These are phyloP conservation scores for Macaca fascicularis DNA, from an alignment of 2,113 vertebrate species.

Conservation along the genomic window DNA sequence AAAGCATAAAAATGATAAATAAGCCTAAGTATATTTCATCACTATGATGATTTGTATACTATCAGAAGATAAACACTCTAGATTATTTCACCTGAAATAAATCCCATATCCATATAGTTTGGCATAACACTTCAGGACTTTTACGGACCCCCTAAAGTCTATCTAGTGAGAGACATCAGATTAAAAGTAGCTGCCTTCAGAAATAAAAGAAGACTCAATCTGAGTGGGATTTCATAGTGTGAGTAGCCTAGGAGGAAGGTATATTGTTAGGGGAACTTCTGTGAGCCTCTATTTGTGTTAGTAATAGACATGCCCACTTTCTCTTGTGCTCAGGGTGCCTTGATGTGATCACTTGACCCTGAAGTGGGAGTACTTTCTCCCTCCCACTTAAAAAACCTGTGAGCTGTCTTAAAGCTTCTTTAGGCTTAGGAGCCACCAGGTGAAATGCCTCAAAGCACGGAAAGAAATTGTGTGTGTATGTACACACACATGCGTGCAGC, in stretches of 20 bases:
- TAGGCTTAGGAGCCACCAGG: neutral
- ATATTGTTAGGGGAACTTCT: neutral
- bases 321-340: neutral
- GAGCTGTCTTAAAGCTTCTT: neutral
- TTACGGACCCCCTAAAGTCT: neutral
- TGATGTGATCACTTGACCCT: neutral
- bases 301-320: neutral
- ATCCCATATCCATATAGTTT: neutral
- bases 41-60: neutral
- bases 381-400: neutral
- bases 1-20: neutral
- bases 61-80: neutral
- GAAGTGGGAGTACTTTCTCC: neutral
- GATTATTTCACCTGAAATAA: constrained; percentile 16
- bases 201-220: neutral
- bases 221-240: neutral
- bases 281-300: neutral
- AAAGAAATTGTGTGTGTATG: neutral
- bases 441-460: neutral
- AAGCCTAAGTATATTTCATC: neutral
- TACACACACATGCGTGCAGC: neutral
- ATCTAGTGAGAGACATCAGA: neutral
- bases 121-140: constrained; percentile 13
- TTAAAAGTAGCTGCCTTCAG: constrained; percentile 5
- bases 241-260: neutral